Conservation (phyloP, 2,888 invertebrate genomes). For the Ctenicera cuprea region DNA sequence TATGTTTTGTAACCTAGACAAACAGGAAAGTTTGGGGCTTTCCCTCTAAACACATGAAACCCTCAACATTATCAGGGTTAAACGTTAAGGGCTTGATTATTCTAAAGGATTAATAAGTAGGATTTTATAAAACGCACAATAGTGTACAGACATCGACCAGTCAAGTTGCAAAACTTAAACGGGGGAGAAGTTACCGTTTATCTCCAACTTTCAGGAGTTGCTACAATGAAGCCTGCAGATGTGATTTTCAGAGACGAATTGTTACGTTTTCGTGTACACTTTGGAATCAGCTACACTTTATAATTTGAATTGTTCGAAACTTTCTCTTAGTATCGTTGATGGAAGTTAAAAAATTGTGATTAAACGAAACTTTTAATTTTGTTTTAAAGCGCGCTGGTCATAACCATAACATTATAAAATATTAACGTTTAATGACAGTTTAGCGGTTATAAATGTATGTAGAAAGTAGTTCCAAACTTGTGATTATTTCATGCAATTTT, state of each 20-base stretch:
- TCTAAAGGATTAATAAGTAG: not conserved
- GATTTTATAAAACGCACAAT: constrained; percentile 34
- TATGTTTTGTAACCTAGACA: constrained; percentile 8
- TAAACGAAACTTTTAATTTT: not conserved
- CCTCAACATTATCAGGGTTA: too few relatives aligned
- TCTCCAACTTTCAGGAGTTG: constrained; percentile 65
- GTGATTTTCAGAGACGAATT: constrained; percentile 58
- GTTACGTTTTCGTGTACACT: constrained; percentile 50
- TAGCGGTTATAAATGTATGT: constrained; percentile 13
- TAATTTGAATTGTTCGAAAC: constrained; percentile 34
- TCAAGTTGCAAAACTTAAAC: constrained; percentile 43
- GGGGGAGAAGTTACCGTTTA: constrained; percentile 60
- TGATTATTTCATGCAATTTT: constrained; percentile 45
- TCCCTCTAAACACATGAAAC: too few relatives aligned
- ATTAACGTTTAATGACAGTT: constrained; percentile 38
- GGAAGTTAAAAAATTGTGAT: not conserved
- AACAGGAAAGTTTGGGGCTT: too few relatives aligned
- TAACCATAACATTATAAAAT: constrained; percentile 35
- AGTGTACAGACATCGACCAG: constrained; percentile 25
- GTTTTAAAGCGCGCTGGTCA: constrained; percentile 2
- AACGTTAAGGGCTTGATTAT: too few relatives aligned
- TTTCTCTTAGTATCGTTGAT: not conserved
- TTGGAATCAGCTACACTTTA: constrained; percentile 61
- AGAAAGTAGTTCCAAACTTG: constrained; percentile 27
- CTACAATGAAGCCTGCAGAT: constrained; percentile 61